These are phyloP conservation scores for Pseudomyrmex concolor DNA, from an alignment of 1,140 invertebrate genomes.

Conservation along the genomic window DNA sequence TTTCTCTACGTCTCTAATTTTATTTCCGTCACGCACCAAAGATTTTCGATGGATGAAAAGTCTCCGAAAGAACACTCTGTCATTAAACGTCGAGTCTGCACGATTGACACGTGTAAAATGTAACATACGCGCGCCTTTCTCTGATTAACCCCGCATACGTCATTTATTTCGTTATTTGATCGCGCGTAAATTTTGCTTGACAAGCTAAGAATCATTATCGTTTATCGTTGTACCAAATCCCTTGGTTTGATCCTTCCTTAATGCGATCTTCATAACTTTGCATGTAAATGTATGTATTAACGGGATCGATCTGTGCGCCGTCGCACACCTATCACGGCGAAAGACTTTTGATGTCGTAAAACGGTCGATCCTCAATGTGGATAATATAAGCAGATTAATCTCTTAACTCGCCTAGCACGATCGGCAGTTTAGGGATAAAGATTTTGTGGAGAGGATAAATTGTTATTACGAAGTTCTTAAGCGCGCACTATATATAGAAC, in stretches of 20 bases:
- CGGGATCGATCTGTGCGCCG: conserved; percentile 11
- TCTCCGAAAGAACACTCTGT: background rate
- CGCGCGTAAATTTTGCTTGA: background rate
- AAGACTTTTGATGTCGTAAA: conserved; percentile 22
- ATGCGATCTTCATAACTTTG: conserved; percentile 35
- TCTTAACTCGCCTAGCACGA: background rate
- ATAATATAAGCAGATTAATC: conserved; percentile 25
- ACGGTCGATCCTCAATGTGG: conserved; percentile 29
- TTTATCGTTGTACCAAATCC: background rate
- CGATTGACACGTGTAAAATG: no score
- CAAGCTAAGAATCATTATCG: conserved; percentile 18
- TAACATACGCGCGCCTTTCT: background rate
- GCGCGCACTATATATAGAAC: background rate
- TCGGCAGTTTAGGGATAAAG: background rate
- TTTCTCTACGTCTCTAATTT: background rate
- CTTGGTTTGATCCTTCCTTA: conserved; percentile 19
- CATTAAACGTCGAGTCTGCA: background rate
- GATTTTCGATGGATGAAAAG: background rate
- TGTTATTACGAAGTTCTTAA: conserved; percentile 34
- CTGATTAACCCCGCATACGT: background rate
- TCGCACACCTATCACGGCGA: background rate
- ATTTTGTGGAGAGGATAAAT: conserved; percentile 4
- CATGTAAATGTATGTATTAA: conserved; percentile 45
- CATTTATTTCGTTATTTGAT: background rate
- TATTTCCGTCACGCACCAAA: background rate